These are phyloP conservation scores for Carettochelys insculpta DNA, from an alignment of 2,113 vertebrate genomes.

Conservation along the genomic window DNA sequence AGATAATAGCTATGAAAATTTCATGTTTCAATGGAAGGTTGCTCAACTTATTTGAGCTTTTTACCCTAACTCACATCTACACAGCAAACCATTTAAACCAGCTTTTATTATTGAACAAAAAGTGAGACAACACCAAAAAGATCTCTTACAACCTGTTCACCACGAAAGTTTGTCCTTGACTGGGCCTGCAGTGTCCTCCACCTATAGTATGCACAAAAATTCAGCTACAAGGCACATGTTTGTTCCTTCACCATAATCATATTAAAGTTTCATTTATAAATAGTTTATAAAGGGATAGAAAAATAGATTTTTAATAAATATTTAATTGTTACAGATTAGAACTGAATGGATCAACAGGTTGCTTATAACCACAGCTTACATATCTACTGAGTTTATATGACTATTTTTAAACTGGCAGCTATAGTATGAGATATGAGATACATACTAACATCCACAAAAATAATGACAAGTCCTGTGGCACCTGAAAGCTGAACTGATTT, in stretches of 20 bases:
- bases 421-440: not conserved
- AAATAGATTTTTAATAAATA: not conserved
- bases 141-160: slow-evolving; percentile 6
- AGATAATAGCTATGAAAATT: not conserved
- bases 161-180: not conserved
- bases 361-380: not conserved
- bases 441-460: too few relatives aligned
- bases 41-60: not conserved
- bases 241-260: slow-evolving; percentile 69
- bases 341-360: not conserved
- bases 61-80: slow-evolving; percentile 5
- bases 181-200: slow-evolving; percentile 12
- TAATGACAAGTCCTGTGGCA: too few relatives aligned
- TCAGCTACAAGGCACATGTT: slow-evolving; percentile 21
- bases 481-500: too few relatives aligned
- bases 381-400: not conserved
- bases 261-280: slow-evolving; percentile 21
- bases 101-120: slow-evolving; percentile 20
- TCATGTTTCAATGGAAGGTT: not conserved
- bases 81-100: slow-evolving; percentile 66
- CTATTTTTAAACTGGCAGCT: not conserved
- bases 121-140: slow-evolving; percentile 13
- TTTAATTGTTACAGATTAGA: not conserved
- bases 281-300: slow-evolving; percentile 28
- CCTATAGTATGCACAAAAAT: not conserved